Evolutionary conservation across 2,113 vertebrate genomes (phyloP), one percentile per base, ranked within the genome.

Genomic region (Buteo buteo): DNA sequence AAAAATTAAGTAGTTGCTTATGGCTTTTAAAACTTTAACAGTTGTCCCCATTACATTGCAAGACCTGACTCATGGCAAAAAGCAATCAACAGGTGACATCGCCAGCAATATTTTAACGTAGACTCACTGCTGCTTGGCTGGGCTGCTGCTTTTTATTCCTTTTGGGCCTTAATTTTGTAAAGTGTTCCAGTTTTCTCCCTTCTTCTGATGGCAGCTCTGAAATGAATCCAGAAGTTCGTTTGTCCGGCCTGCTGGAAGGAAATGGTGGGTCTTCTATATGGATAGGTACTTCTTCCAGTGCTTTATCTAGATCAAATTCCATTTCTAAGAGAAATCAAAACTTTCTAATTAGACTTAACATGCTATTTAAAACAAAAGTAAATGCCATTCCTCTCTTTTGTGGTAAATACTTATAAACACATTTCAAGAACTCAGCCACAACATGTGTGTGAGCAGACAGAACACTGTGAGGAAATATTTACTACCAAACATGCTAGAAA

Each of bases 271-370:
- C 99, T 88, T 99, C 99, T 50, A 99, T 91, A 67, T 99, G 99
- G 91, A 99, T 96, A 6, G 99, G 99, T 80, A 99, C 98, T 59
- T 99, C 99, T 97, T 99, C 99, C 94, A 99, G 98, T 22, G 99
- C 99, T 97, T 99, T 99, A 97, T 99, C 99, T 82, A 99, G 97
- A 97, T 99, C 99, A 98, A 99, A 99, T 97, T 99, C 99, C 99
- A 99, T 99, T 95, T 99, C 99, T 99, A 93, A 73, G 94, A 96
- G 45, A 93, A 96, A 98, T 93, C 69, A 97, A 88, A 95, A 96
- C 73, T 92, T 95, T 92, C 74, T 66, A 85, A 94, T 95, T 96
- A 96, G 90, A 88, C 54, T 97, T 93, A 52, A 73, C 74, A 82
- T 44, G 40, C 38, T 74, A 77, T 83, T 95, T 86, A 52, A 95